These are phyloP conservation scores for Hylia prasina DNA, from an alignment of 2,113 vertebrate species.

Conservation along the genomic window DNA sequence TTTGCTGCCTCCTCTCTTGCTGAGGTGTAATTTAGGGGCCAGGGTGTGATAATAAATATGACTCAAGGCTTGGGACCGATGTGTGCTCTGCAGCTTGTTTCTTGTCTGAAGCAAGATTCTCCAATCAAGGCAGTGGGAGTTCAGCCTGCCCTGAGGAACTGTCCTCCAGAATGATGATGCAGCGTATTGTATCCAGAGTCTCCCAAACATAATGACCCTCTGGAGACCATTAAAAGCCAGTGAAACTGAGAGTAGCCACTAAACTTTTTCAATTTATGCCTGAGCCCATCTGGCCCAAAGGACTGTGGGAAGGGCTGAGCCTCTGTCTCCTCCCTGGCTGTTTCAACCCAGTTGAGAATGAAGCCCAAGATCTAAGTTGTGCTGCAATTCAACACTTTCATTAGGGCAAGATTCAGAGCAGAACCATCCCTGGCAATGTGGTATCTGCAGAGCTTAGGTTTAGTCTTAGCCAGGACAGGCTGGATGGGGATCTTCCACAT, in stretches of 20 bases:
- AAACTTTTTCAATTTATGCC: constrained; percentile 28
- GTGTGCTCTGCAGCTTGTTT: neutral
- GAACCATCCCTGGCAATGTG: neutral
- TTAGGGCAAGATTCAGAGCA: neutral
- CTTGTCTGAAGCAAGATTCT: neutral
- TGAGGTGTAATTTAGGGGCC: neutral
- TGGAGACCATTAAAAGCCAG: constrained; percentile 24
- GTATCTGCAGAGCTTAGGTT: neutral
- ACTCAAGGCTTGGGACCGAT: neutral
- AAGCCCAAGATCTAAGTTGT: neutral
- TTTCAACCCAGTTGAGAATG: neutral
- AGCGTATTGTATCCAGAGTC: neutral
- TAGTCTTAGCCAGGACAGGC: neutral
- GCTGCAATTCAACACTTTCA: neutral
- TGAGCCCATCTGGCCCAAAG: neutral
- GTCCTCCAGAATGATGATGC: neutral
- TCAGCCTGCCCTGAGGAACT: neutral
- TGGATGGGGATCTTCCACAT: neutral
- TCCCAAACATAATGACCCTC: neutral
- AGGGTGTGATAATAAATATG: neutral
- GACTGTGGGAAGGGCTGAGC: neutral
- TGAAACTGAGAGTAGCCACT: constrained; percentile 31
- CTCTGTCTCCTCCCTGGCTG: neutral
- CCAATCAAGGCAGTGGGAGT: neutral
- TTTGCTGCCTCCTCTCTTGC: neutral